phyloP scores from a whole-genome alignment of 2,113 vertebrate genomes.

The Marcusenius ussheri region DNA sequence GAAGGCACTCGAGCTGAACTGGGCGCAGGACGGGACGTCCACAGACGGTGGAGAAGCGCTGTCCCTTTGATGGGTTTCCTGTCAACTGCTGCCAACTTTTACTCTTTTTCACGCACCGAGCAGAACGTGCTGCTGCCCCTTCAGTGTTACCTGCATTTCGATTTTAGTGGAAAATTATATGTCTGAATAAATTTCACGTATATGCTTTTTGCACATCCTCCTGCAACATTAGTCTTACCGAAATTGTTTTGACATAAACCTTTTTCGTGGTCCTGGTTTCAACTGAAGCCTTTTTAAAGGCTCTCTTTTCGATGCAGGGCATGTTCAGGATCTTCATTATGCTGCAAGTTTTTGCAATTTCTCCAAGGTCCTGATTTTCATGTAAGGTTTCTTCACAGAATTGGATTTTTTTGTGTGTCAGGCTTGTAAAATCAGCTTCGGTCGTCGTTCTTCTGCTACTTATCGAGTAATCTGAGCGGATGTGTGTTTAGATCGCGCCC shows the following conservation, averaged over 20 bases:
- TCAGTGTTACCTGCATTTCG: neutral
- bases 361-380: neutral
- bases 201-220: neutral
- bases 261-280: neutral
- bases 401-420: neutral
- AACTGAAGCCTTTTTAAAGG: neutral
- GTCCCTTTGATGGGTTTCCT: neutral
- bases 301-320: neutral
- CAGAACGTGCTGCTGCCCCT: neutral
- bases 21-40: neutral
- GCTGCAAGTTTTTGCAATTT: neutral
- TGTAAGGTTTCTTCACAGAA: neutral
- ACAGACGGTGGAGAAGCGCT: neutral
- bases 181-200: neutral
- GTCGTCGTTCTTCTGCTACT: neutral
- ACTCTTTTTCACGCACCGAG: neutral
- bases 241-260: neutral
- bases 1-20: neutral
- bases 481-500: neutral
- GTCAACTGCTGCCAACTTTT: neutral
- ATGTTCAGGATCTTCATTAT: neutral
- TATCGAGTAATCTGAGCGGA: neutral
- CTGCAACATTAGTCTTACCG: neutral
- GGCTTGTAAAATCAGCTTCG: neutral
- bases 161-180: neutral